These are phyloP conservation scores for Onychostoma macrolepis DNA, from an alignment of 2,113 vertebrate species.

Conservation along the genomic window DNA sequence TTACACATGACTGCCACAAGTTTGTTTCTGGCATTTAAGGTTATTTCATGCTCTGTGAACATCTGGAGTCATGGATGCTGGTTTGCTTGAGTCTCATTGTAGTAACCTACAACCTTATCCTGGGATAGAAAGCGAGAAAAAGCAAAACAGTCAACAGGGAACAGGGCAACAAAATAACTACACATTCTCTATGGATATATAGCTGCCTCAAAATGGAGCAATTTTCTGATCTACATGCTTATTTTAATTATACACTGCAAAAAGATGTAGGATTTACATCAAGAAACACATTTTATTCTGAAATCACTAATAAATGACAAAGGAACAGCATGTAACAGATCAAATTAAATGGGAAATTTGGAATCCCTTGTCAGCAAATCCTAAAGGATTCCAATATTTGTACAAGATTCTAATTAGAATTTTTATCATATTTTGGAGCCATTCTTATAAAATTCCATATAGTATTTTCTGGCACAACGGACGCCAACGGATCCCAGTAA, in stretches of 20 bases:
- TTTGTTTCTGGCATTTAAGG: conserved; percentile 46
- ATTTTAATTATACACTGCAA: background rate
- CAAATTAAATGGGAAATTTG: too few relatives aligned
- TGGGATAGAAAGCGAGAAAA: background rate
- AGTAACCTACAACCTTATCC: background rate
- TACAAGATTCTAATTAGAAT: too few relatives aligned
- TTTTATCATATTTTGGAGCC: too few relatives aligned
- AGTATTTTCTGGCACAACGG: too few relatives aligned
- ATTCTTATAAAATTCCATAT: too few relatives aligned
- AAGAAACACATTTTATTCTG: background rate
- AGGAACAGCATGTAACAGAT: background rate
- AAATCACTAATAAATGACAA: too few relatives aligned
- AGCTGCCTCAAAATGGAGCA: background rate
- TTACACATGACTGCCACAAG: conserved; percentile 27
- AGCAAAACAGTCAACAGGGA: too few relatives aligned
- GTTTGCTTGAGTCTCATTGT: conserved; percentile 1
- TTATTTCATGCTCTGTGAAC: conserved; percentile 36
- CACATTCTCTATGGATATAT: background rate
- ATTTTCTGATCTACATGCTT: background rate
- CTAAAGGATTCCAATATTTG: too few relatives aligned
- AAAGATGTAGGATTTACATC: too few relatives aligned
- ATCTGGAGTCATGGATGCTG: background rate
- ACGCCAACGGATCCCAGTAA: too few relatives aligned
- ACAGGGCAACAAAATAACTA: background rate
- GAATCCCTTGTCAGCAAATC: too few relatives aligned